Base-by-base conservation (phyloP, 2,797 vertebrate species). In the Diplodus sargus region DNA sequence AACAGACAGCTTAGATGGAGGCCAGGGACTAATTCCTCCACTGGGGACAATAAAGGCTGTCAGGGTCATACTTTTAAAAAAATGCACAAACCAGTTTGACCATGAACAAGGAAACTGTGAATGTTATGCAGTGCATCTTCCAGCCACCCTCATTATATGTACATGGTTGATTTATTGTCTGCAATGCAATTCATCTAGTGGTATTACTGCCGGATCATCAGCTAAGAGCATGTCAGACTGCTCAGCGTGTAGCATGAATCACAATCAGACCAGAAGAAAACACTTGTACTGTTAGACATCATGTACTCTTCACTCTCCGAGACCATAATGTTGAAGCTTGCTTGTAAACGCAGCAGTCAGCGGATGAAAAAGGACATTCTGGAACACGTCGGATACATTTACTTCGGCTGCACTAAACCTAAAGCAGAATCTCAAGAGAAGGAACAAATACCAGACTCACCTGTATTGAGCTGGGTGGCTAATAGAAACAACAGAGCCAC, bases 401-500 rank as follows among this genome's bases (percentile, higher is more conserved):
- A 22, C 47, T 15, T 51, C 57, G 25, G 4, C 20, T 17, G 17
- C 3, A 9, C 57, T 39, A 53, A 65, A 63, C 13, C 18, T 7
- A 8, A 63, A 67, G 8, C 16, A 49, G 6, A 49, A 18, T 17
- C 5, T 18, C 16, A 18, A 11, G 39, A 11, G 39, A 6, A 13
- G 52, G 17, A 28, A 54, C 58, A 51, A 6, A 56, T 52, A 53
- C 39, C n/a, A 60, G 17, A 90, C 94, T 94, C 89, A 96, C 95
- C 93, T 89, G 90, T 91, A 43, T 58, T 85, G 30, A 90, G 76
- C 65, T 54, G 80, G n/a, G 89, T 8, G 62, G 85, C 74, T 20
- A 87, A 9, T 58, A 93, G 68, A 49, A 90, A 60, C 70, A 95
- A 63, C 70, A 85, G 23, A 52, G 83, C 53, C 78, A 89, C 28